phyloP scores from a whole-genome alignment of 2,113 vertebrate genomes.

The Misgurnus anguillicaudatus region DNA sequence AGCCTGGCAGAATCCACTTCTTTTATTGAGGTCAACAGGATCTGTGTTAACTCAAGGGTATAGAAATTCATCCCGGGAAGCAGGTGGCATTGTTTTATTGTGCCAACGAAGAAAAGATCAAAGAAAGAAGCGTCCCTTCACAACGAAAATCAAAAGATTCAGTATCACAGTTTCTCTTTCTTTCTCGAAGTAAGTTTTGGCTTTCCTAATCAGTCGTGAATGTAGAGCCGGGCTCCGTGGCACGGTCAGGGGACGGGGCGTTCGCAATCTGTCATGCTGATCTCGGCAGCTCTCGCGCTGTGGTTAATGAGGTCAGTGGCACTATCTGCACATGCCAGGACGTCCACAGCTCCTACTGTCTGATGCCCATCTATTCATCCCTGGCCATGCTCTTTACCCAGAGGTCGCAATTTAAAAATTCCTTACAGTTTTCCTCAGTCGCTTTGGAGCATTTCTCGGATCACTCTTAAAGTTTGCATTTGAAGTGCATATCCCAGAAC shows the following conservation, averaged over 20 bases:
- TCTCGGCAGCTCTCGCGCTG: slow-evolving; percentile 36
- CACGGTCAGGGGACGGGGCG: slow-evolving; percentile 39
- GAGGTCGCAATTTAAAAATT: not conserved
- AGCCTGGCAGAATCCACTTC: not conserved
- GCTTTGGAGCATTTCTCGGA: no score
- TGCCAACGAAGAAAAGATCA: slow-evolving; percentile 18
- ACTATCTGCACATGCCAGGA: slow-evolving; percentile 55
- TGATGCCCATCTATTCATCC: slow-evolving; percentile 3
- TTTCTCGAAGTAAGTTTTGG: slow-evolving; percentile 17
- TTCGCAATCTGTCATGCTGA: slow-evolving; percentile 60
- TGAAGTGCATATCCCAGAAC: no score
- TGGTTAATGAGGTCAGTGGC: slow-evolving; percentile 67
- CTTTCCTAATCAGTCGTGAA: slow-evolving; percentile 47
- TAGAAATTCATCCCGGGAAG: not conserved
- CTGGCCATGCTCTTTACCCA: slow-evolving; percentile 2
- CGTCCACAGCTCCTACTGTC: not conserved
- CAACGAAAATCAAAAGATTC: slow-evolving; percentile 11
- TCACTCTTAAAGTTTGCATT: no score
- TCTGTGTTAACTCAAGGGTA: slow-evolving; percentile 1
- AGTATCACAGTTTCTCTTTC: not conserved
- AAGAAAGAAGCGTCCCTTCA: not conserved
- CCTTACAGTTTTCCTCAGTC: no score
- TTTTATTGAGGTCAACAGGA: slow-evolving; percentile 40
- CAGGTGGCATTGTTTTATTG: slow-evolving; percentile 34
- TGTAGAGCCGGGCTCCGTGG: slow-evolving; percentile 31